Evolutionary conservation across 2,888 invertebrate genomes (phyloP).

Genomic region (Pandemis cinnamomeana): DNA sequence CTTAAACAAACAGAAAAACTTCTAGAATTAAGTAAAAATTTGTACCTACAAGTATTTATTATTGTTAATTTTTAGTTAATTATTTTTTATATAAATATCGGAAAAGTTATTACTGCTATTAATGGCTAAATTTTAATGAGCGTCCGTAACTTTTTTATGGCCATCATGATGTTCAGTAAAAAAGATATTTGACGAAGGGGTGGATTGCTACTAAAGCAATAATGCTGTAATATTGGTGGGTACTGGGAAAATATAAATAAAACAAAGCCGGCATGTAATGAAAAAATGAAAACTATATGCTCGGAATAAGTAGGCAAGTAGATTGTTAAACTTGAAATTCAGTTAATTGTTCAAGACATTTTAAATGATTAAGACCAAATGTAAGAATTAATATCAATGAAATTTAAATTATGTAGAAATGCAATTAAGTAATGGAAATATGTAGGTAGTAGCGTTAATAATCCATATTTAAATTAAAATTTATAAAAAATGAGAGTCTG

Average conservation of each 20-base stretch:
- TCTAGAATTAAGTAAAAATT: too few species aligned
- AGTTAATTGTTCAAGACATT: too few species aligned
- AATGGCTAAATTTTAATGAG: constrained; percentile 20
- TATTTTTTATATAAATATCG: constrained; percentile 4
- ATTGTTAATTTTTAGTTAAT: not conserved
- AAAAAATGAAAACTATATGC: not conserved
- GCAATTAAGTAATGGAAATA: too few species aligned
- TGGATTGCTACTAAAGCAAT: not conserved
- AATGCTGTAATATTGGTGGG: not conserved
- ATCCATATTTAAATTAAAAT: too few species aligned
- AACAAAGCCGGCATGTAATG: not conserved
- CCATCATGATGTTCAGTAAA: constrained; percentile 5
- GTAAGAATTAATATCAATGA: too few species aligned
- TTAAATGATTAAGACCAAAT: too few species aligned
- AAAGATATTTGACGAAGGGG: constrained; percentile 15
- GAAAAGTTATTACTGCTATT: constrained; percentile 12
- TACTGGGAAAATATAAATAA: not conserved
- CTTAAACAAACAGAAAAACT: not conserved
- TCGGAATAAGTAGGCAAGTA: not conserved
- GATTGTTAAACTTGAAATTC: not conserved
- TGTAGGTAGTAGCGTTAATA: too few species aligned
- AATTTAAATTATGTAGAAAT: too few species aligned
- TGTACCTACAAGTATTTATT: not conserved
- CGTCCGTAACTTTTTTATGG: constrained; percentile 12
- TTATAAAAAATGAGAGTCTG: too few species aligned